phyloP scores from a whole-genome alignment of 2,113 vertebrate genomes.

The Pseudorasbora parva region DNA sequence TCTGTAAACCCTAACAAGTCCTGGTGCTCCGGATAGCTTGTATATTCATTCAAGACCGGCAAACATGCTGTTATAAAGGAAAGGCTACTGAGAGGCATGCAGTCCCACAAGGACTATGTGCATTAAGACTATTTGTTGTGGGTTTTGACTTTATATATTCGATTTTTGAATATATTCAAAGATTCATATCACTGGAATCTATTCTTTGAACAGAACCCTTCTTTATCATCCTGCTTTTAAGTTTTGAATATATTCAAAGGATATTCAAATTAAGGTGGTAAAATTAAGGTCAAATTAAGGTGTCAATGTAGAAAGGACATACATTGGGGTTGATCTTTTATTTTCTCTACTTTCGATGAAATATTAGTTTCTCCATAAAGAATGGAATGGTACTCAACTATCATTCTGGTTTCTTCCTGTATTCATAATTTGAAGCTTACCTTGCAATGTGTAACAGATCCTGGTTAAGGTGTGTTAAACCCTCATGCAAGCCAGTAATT shows the following conservation, averaged over 20 bases:
- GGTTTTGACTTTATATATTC: neutral
- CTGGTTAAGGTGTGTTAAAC: constrained; percentile 48
- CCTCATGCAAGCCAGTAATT: constrained; percentile 34
- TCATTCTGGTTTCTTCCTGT: neutral
- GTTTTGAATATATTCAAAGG: neutral
- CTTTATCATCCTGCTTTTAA: neutral
- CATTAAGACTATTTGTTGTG: neutral
- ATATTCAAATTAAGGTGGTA: neutral
- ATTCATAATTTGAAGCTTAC: constrained; percentile 20
- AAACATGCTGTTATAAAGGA: neutral
- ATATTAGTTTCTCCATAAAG: neutral
- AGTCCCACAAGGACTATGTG: no score
- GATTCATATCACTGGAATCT: neutral
- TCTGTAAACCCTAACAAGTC: constrained; percentile 33
- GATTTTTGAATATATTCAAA: constrained; percentile 5
- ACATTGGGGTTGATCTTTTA: neutral
- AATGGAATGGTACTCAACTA: neutral
- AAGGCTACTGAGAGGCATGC: neutral
- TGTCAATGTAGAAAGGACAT: neutral
- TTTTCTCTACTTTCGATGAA: neutral
- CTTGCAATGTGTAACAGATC: constrained; percentile 25
- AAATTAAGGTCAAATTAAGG: neutral
- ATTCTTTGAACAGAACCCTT: neutral
- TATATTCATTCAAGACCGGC: constrained; percentile 14
- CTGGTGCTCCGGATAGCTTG: constrained; percentile 1